Evolutionary conservation across 2,888 invertebrate genomes (phyloP), one percentile per base, ranked within the genome.

Genomic region (Ectemnius lituratus): DNA sequence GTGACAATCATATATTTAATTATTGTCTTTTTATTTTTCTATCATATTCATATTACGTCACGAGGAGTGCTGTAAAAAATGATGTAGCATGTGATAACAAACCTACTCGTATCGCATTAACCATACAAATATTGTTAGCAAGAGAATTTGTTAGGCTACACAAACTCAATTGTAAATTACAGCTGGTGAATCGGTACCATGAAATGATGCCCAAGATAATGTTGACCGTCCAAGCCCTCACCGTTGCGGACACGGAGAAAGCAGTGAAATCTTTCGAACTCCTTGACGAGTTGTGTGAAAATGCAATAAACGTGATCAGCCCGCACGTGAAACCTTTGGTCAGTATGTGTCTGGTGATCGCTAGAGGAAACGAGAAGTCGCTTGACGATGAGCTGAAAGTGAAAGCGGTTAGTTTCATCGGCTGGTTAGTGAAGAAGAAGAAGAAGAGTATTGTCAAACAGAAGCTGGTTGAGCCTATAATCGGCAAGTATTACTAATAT

Each of bases 401-500:
- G 4, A 95, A 95, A 89, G 94, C 94, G 1, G 92, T 96, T 18
- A 92, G 93, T 58, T 94, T 95, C 70, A 92, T 95, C 73, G 94
- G 94, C 0, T 94, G 93, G 91, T 86, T 96, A 59, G 93, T 94
- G 13, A 92, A 94, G 69, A 91, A 94, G 2, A 96, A 95, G 90
- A 95, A 95, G 88, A 96, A 96, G 91, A 93, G 93, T 2, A 91
- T 95, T 62, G 91, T 95, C 71, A 96, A 96, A 86, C 93, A 94
- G 83, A 95, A 95, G 86, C 89, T 96, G 63, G 92, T 95, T 28
- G 93, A 94, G 76, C 95, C 95, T 0, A 94, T 90, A 59, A 78
- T 90, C 63, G 88, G 90, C 88, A 81, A 77, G 75, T 59, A 46
- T 65, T 11, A 16, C 62, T 20, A 49, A 60, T 20, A 62, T 37